Conservation (phyloP, 1,140 invertebrate genomes). For the Philopotamus ludificatus region DNA sequence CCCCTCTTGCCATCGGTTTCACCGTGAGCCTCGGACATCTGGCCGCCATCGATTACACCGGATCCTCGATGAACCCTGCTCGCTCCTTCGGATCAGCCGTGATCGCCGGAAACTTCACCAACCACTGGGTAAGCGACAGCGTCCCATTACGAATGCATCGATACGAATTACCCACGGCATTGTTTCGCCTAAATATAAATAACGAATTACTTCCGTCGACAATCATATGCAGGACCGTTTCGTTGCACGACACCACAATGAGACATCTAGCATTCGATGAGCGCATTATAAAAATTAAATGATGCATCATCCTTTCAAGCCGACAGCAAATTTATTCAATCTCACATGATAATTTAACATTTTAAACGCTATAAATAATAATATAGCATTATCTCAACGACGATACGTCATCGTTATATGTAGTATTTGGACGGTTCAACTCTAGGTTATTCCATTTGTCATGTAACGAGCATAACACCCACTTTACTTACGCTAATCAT, state of each 20-base stretch:
- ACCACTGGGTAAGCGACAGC: conserved; percentile 79
- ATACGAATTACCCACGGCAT: neutral
- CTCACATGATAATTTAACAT: too few relatives aligned
- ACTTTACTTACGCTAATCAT: neutral
- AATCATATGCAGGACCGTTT: too few relatives aligned
- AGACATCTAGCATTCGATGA: too few relatives aligned
- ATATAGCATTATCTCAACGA: too few relatives aligned
- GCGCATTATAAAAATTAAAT: too few relatives aligned
- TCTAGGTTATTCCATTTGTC: too few relatives aligned
- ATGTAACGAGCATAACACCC: neutral
- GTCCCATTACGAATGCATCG: too few relatives aligned
- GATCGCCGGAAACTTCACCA: conserved; percentile 68
- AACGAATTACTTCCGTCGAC: neutral
- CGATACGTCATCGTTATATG: too few relatives aligned
- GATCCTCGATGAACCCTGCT: conserved; percentile 88
- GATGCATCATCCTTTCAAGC: too few relatives aligned
- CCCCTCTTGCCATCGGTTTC: conserved; percentile 86
- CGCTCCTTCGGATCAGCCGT: conserved; percentile 82
- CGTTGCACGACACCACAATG: too few relatives aligned
- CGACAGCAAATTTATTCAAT: too few relatives aligned
- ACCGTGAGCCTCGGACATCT: conserved; percentile 85
- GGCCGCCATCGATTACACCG: conserved; percentile 80
- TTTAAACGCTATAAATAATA: neutral
- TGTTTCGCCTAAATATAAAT: neutral
- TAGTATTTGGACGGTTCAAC: too few relatives aligned